Evolutionary conservation across 1,140 invertebrate genomes (phyloP).

Genomic region (Zaprionus kolodkinae): DNA sequence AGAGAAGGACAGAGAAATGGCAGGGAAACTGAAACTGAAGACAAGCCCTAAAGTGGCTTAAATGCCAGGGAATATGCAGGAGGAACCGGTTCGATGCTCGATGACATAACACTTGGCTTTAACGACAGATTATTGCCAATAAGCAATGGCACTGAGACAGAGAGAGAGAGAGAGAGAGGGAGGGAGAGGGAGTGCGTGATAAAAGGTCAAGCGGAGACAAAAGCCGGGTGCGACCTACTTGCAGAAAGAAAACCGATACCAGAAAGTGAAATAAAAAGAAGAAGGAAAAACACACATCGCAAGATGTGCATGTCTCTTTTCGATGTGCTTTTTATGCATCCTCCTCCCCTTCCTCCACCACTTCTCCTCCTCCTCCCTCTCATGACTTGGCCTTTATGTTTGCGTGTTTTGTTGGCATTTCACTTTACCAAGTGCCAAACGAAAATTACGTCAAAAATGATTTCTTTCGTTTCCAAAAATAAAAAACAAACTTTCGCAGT

Average conservation of each 20-base stretch:
- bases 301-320: constrained; percentile 16
- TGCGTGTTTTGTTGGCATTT: constrained; percentile 50
- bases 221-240: constrained; percentile 59
- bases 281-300: constrained; percentile 26
- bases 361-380: no score
- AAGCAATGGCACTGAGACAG: not conserved
- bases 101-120: constrained; percentile 75
- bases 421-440: constrained; percentile 64
- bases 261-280: constrained; percentile 37
- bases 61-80: constrained; percentile 66
- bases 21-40: constrained; percentile 28
- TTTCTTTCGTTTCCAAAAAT: constrained; percentile 40
- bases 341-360: not conserved
- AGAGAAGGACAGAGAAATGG: constrained; percentile 39
- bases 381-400: constrained; percentile 32
- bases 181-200: constrained; percentile 18
- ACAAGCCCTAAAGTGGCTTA: constrained; percentile 61
- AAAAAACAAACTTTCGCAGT: constrained; percentile 62
- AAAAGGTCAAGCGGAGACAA: constrained; percentile 70
- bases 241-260: constrained; percentile 20
- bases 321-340: constrained; percentile 21
- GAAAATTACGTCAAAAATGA: constrained; percentile 47
- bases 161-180: not conserved
- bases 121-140: constrained; percentile 70
- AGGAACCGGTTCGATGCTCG: constrained; percentile 61